Conservation (phyloP, 2,888 invertebrate species). For the Parnassius glacialis region DNA sequence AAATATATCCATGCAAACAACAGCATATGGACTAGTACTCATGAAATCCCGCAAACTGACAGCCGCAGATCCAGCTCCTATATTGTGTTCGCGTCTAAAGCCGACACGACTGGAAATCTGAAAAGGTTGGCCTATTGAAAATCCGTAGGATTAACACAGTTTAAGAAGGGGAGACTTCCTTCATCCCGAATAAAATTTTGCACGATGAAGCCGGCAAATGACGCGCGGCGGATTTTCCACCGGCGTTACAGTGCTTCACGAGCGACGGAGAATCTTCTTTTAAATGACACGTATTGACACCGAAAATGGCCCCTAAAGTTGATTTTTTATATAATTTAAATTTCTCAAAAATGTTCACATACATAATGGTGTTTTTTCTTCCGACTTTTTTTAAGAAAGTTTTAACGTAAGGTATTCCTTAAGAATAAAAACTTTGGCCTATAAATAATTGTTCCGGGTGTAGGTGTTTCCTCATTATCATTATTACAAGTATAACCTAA, state of each 20-base stretch:
- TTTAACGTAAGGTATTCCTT: too few relatives aligned
- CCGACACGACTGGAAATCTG: constrained; percentile 30
- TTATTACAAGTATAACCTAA: too few relatives aligned
- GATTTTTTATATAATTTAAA: too few relatives aligned
- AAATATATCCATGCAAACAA: constrained; percentile 8
- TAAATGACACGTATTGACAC: constrained; percentile 18
- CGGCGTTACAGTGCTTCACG: constrained; percentile 4
- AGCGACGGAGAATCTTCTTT: constrained; percentile 5
- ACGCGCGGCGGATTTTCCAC: constrained; percentile 2
- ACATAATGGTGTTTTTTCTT: not conserved
- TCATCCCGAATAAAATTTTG: constrained; percentile 36
- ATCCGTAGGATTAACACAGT: constrained; percentile 41
- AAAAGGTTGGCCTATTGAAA: constrained; percentile 34
- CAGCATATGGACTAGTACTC: not conserved
- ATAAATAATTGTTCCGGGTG: too few relatives aligned
- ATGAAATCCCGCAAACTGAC: constrained; percentile 5
- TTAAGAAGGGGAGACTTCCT: constrained; percentile 37
- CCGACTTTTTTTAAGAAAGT: too few relatives aligned
- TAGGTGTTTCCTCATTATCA: too few relatives aligned
- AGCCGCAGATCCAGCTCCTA: constrained; percentile 3
- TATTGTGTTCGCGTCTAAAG: constrained; percentile 21
- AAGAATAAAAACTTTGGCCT: too few relatives aligned
- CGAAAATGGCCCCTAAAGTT: constrained; percentile 3
- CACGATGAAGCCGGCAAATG: constrained; percentile 3
- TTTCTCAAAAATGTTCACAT: not conserved